Conservation (phyloP, 2,797 vertebrate genomes). For the Micrastur ruficollis region DNA sequence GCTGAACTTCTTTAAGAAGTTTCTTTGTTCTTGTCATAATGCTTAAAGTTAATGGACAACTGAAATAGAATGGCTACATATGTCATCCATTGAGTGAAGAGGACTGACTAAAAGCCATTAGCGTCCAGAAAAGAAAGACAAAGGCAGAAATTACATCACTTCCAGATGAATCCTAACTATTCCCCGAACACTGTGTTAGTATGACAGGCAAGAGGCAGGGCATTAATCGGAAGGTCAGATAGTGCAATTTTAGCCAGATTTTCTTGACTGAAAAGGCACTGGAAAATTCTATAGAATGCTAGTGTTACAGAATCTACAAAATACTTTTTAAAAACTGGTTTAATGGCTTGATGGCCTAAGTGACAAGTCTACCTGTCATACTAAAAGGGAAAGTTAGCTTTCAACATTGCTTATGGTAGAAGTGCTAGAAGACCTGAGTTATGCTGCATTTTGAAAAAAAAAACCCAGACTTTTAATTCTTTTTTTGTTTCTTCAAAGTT, state of each 20-base stretch:
- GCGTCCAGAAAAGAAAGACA: constrained; percentile 85
- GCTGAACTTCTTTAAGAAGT: constrained; percentile 72
- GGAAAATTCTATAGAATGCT: constrained; percentile 78
- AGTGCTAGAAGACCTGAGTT: constrained; percentile 17
- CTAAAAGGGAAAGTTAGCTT: constrained; percentile 64
- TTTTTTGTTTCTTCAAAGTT: constrained; percentile 40
- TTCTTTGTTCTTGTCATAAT: constrained; percentile 83
- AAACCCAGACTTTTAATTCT: constrained; percentile 6
- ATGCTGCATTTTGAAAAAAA: constrained; percentile 37
- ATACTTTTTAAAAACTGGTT: constrained; percentile 70
- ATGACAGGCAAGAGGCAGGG: constrained; percentile 82
- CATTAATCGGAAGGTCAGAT: constrained; percentile 86
- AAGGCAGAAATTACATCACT: constrained; percentile 84
- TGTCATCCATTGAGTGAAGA: constrained; percentile 88
- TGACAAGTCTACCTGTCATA: constrained; percentile 74
- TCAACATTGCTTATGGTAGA: constrained; percentile 33
- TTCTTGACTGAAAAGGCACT: constrained; percentile 74
- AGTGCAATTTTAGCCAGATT: constrained; percentile 76
- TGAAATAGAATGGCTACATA: constrained; percentile 81
- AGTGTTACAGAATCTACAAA: constrained; percentile 72
- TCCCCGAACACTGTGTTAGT: constrained; percentile 81
- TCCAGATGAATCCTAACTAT: constrained; percentile 78
- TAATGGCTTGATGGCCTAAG: constrained; percentile 69
- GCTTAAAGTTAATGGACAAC: constrained; percentile 86
- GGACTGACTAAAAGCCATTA: constrained; percentile 91